Conservation (phyloP, 2,797 vertebrate species). For the Phaenicophaeus curvirostris region DNA sequence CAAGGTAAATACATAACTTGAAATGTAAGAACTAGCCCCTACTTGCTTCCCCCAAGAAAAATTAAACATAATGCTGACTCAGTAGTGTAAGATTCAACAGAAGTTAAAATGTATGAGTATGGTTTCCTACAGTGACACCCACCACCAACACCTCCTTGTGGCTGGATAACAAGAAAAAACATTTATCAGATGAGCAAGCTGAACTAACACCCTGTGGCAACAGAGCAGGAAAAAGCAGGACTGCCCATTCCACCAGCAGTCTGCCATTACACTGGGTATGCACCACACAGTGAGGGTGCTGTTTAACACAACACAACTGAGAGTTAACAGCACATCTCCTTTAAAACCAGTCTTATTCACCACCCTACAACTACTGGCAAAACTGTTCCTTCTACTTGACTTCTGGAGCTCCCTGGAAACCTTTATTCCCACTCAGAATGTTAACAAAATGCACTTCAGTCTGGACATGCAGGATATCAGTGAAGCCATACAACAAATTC, state of each 20-base stretch:
- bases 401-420: not conserved
- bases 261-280: not conserved
- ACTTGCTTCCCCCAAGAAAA: not conserved
- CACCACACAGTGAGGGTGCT: not conserved
- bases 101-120: not conserved
- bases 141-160: not conserved
- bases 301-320: not conserved
- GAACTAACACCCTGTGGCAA: not conserved
- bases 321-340: not conserved
- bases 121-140: not conserved
- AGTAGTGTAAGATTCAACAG: not conserved
- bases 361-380: not conserved
- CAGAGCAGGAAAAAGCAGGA: not conserved
- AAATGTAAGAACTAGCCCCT: too few relatives aligned
- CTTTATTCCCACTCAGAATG: not conserved
- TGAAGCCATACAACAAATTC: not conserved
- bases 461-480: not conserved
- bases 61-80: not conserved
- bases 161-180: not conserved
- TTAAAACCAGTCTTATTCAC: not conserved
- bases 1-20: too few relatives aligned
- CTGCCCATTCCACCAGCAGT: not conserved
- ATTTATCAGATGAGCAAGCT: not conserved
- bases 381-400: not conserved
- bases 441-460: not conserved